phyloP scores from a whole-genome alignment of 2,888 invertebrate species.

The Trissolcus japonicus region DNA sequence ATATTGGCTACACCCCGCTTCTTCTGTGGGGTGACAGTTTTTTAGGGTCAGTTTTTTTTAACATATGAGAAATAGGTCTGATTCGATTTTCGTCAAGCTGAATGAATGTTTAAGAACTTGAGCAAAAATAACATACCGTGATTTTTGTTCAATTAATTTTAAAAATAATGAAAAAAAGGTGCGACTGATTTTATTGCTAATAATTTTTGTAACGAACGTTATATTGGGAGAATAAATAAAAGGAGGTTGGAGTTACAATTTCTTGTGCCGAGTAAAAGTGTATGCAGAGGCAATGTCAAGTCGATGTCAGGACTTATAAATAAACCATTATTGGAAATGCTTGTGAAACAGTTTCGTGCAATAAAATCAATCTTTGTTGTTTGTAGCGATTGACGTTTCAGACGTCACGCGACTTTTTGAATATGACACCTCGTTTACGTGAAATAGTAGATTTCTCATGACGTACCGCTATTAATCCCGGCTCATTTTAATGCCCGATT shows the following conservation, averaged over 20 bases:
- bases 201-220: neutral
- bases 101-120: constrained; percentile 19
- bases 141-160: too few species aligned
- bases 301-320: constrained; percentile 51
- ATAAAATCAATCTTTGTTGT: constrained; percentile 54
- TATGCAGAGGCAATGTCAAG: constrained; percentile 46
- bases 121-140: too few species aligned
- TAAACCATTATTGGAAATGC: constrained; percentile 56
- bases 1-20: constrained; percentile 33
- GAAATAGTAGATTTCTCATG: constrained; percentile 64
- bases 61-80: constrained; percentile 30
- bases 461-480: constrained; percentile 40
- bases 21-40: constrained; percentile 60
- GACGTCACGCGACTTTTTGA: constrained; percentile 66
- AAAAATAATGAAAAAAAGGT: neutral
- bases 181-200: constrained; percentile 7
- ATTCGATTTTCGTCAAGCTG: constrained; percentile 38
- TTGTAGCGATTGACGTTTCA: constrained; percentile 63
- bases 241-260: constrained; percentile 24
- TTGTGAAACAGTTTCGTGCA: constrained; percentile 52
- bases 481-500: too few species aligned
- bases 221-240: constrained; percentile 10
- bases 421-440: constrained; percentile 71
- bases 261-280: constrained; percentile 24
- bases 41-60: constrained; percentile 52